These are phyloP conservation scores for Chorisops tibialis DNA, from an alignment of 2,888 invertebrate species.

Conservation along the genomic window DNA sequence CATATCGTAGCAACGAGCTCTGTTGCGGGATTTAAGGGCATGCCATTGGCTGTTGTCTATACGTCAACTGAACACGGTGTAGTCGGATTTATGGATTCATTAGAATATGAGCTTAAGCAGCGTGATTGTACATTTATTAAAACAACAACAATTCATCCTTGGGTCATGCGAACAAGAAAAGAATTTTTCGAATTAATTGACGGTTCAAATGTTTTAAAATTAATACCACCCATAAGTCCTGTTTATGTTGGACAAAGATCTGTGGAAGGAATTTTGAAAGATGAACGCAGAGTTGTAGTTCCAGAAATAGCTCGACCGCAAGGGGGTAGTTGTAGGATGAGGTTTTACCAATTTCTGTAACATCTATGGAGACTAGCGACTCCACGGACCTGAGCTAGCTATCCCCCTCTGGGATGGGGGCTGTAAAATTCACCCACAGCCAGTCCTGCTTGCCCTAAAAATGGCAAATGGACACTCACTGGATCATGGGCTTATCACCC, in stretches of 20 bases:
- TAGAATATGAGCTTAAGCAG: conserved; percentile 37
- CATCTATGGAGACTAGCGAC: too few relatives aligned
- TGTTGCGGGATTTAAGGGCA: conserved; percentile 46
- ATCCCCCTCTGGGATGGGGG: too few relatives aligned
- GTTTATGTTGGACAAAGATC: background rate
- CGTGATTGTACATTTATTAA: conserved; percentile 34
- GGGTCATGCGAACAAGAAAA: conserved; percentile 36
- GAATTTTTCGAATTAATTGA: background rate
- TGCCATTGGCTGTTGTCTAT: conserved; percentile 50
- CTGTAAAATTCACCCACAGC: too few relatives aligned
- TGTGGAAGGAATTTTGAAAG: conserved; percentile 33
- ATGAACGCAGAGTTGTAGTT: conserved; percentile 31
- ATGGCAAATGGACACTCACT: too few relatives aligned
- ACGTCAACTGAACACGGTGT: conserved; percentile 53
- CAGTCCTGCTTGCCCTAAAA: too few relatives aligned
- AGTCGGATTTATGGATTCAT: conserved; percentile 49
- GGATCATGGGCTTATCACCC: too few relatives aligned
- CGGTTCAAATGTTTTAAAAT: background rate
- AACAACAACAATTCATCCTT: conserved; percentile 39
- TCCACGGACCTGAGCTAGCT: too few relatives aligned
- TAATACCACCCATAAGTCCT: background rate
- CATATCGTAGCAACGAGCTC: conserved; percentile 54
- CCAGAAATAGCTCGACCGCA: too few relatives aligned
- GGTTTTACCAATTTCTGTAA: too few relatives aligned
- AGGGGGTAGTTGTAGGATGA: too few relatives aligned